phyloP scores from a whole-genome alignment of 2,888 invertebrate genomes.

The Apamea epomidion region DNA sequence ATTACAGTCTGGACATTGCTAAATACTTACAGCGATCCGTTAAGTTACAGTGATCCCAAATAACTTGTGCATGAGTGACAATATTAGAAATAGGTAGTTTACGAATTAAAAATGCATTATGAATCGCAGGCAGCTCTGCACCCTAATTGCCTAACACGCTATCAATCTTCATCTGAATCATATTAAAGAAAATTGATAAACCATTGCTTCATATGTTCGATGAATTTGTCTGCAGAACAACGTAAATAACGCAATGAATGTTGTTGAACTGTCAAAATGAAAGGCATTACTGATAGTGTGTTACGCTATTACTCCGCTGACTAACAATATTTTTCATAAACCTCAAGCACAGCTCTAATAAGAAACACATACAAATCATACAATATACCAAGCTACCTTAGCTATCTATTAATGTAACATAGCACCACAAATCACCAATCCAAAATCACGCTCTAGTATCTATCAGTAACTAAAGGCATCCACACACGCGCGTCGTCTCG shows the following conservation, averaged over 20 bases:
- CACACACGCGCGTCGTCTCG: conserved; percentile 86
- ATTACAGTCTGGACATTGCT: neutral
- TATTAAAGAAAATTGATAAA: no score
- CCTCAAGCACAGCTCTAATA: no score
- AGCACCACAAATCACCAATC: conserved; percentile 68
- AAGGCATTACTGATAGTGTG: neutral
- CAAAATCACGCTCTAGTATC: conserved; percentile 70
- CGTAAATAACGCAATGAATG: neutral
- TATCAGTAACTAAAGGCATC: conserved; percentile 74
- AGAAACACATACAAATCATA: neutral
- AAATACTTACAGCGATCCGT: neutral
- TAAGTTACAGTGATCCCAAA: neutral
- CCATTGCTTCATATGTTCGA: neutral
- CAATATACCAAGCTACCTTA: neutral
- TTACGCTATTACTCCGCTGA: neutral
- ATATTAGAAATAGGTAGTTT: neutral
- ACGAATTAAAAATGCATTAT: neutral
- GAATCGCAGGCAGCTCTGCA: neutral
- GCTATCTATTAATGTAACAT: neutral
- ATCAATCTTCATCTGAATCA: no score
- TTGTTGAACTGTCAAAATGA: neutral
- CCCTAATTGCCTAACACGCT: no score
- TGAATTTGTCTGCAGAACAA: neutral
- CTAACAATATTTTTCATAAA: neutral
- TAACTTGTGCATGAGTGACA: neutral